These are phyloP conservation scores for Drosophila robusta DNA, from an alignment of 2,888 invertebrate genomes.

Conservation along the genomic window DNA sequence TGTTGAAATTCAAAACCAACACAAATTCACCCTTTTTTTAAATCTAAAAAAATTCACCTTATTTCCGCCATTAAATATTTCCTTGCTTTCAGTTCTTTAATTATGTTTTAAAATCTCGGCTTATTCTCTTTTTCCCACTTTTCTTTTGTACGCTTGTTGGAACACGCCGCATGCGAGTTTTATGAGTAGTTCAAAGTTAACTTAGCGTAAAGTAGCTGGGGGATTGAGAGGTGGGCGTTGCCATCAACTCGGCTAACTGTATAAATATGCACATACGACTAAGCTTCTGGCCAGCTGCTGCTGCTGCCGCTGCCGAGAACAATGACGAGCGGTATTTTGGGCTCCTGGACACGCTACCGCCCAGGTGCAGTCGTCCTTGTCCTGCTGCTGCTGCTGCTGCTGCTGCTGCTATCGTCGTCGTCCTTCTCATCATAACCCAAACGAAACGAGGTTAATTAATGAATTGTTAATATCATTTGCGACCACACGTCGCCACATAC, in stretches of 20 bases:
- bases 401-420: constrained; percentile 4
- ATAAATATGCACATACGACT: constrained; percentile 73
- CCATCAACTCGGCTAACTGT: constrained; percentile 45
- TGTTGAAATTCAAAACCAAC: not conserved
- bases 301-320: constrained; percentile 46
- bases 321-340: constrained; percentile 63
- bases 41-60: no score
- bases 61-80: no score
- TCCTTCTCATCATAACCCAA: constrained; percentile 65
- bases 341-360: constrained; percentile 23
- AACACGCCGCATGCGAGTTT: constrained; percentile 46
- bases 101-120: no score
- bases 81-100: no score
- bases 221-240: constrained; percentile 26
- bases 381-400: not conserved
- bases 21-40: not conserved
- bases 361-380: constrained; percentile 29
- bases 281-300: constrained; percentile 55
- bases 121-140: not conserved
- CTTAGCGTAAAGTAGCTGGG: constrained; percentile 61
- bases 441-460: constrained; percentile 81
- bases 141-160: not conserved
- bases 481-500: constrained; percentile 76
- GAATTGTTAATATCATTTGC: constrained; percentile 81
- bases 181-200: constrained; percentile 63